phyloP scores from a whole-genome alignment of 2,797 vertebrate species.

The Echeneis naucrates region DNA sequence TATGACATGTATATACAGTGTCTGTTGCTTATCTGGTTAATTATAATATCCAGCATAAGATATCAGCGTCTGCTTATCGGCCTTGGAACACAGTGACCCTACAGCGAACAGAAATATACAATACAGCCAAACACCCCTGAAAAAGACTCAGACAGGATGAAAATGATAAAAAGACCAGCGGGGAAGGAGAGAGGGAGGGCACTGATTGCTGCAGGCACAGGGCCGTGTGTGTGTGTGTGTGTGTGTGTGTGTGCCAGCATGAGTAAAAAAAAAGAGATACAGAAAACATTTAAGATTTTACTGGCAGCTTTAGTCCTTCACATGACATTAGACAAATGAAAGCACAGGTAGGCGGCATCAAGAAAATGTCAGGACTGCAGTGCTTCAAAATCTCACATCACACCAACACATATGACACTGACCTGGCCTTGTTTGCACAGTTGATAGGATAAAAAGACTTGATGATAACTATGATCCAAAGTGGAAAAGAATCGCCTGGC shows the following conservation, averaged over 20 bases:
- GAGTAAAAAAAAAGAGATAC: constrained; percentile 5
- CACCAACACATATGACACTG: not conserved
- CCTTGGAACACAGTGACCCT: constrained; percentile 52
- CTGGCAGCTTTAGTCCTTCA: constrained; percentile 3
- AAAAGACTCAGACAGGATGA: constrained; percentile 34
- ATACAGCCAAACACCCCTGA: constrained; percentile 21
- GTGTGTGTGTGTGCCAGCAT: constrained; percentile 11
- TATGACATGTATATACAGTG: constrained; percentile 51
- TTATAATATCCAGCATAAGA: constrained; percentile 38
- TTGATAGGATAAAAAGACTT: constrained; percentile 39
- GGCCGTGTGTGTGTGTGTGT: constrained; percentile 22
- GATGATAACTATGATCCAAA: constrained; percentile 28
- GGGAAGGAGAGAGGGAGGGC: constrained; percentile 49
- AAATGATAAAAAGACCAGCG: constrained; percentile 40
- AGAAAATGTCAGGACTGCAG: constrained; percentile 1
- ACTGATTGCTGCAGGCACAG: constrained; percentile 58
- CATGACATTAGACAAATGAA: not conserved
- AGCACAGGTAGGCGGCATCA: not conserved
- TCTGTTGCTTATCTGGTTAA: constrained; percentile 52
- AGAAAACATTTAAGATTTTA: constrained; percentile 13
- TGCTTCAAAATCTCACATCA: constrained; percentile 1
- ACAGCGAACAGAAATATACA: constrained; percentile 35
- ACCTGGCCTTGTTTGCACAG: constrained; percentile 5
- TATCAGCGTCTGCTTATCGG: constrained; percentile 55
- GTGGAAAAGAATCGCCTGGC: constrained; percentile 11